Evolutionary conservation across 2,888 invertebrate species (phyloP), one percentile per base, ranked within the genome.

Genomic region (Apodemia duryi): DNA sequence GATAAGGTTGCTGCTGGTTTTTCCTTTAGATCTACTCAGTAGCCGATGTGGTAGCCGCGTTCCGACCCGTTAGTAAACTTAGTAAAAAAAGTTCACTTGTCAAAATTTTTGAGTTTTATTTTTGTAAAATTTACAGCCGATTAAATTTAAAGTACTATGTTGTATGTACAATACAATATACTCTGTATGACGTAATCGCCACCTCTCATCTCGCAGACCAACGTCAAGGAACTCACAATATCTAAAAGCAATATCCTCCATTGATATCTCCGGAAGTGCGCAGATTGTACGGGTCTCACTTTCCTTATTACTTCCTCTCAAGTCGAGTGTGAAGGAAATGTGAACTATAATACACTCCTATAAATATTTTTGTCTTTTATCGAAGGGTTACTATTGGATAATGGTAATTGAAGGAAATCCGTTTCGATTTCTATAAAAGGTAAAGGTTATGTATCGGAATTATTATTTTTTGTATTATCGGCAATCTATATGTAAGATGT

Each of bases 221-320:
- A 46, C 46, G 11, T 13, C 29, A 11, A 57, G 13, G 13, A 21
- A 60, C 13, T n/a, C n/a, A 60, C 57, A 60, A 60, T 60, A 60
- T 60, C 57, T 60, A 60, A 32, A 60, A 60, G 57, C 57, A 35
- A 60, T 60, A 60, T 60, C 57, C 32, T 60, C 7, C 49, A 60
- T n/a, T n/a, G n/a, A 35, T 60, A 60, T 60, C 32, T 35, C 32
- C 57, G 57, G 57, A 32, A 60, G 57, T 35, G 57, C 35, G 57
- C 57, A 35, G 13, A 60, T 60, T 60, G 29, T 35, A 60, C 57
- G 57, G 57, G 35, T 60, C 57, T 60, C 57, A 49, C 49, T 49
- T 35, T 13, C 32, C 57, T 32, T 60, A 60, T 60, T 60, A 60
- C 32, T 60, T 60, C 57, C 57, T 32, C 35, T 13, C 11, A 13